These are phyloP conservation scores for Apodemus agrarius DNA, from an alignment of 2,797 vertebrate species.

Conservation along the genomic window DNA sequence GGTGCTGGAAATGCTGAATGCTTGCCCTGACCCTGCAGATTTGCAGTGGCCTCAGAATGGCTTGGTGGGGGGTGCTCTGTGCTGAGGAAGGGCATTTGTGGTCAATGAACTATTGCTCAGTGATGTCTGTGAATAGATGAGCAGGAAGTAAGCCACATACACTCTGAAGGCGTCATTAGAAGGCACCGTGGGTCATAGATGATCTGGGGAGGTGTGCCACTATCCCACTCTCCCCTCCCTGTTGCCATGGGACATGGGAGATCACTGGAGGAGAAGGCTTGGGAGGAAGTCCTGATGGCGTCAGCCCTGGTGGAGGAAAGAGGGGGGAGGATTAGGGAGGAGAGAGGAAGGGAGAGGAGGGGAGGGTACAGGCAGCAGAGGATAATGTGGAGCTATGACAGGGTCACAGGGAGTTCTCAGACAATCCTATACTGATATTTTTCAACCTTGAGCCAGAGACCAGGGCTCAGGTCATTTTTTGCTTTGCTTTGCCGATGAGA, in stretches of 20 bases:
- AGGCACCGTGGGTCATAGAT: too few relatives aligned
- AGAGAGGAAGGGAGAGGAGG: too few relatives aligned
- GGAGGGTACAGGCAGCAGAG: not conserved
- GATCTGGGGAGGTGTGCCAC: not conserved
- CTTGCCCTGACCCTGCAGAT: not conserved
- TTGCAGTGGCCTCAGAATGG: too few relatives aligned
- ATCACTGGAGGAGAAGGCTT: too few relatives aligned
- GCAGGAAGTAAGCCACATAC: not conserved
- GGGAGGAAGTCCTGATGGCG: not conserved
- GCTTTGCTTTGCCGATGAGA: not conserved
- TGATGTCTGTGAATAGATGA: not conserved
- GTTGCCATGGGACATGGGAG: too few relatives aligned
- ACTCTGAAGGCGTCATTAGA: accelerated
- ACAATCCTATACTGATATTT: not conserved
- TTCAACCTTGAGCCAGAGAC: too few relatives aligned
- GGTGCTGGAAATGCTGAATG: not conserved
- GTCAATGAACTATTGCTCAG: not conserved
- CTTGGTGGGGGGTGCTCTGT: slow-evolving; percentile 7
- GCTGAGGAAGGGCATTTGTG: not conserved
- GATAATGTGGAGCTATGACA: not conserved
- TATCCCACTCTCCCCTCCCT: not conserved
- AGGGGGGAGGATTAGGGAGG: too few relatives aligned
- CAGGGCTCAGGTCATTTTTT: not conserved
- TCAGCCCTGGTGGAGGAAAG: not conserved
- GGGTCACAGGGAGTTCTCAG: not conserved